These are phyloP conservation scores for Stenichneumon culpator DNA, from an alignment of 2,888 invertebrate genomes.

Conservation along the genomic window DNA sequence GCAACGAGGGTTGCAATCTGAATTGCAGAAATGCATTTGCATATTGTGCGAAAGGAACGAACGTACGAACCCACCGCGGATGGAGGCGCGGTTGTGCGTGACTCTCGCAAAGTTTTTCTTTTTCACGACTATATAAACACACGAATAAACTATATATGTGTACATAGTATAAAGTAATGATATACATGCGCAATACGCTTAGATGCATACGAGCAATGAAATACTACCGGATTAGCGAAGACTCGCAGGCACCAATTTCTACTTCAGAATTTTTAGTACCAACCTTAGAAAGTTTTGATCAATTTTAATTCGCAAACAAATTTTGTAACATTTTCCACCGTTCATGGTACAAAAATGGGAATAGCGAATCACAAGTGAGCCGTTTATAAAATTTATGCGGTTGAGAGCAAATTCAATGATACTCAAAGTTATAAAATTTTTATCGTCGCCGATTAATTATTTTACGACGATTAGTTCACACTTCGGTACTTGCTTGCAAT, in stretches of 20 bases:
- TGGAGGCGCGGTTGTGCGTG: constrained; percentile 50
- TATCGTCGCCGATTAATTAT: background rate
- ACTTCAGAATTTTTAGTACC: background rate
- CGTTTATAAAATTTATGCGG: background rate
- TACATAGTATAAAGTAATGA: background rate
- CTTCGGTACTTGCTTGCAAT: no score
- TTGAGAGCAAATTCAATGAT: background rate
- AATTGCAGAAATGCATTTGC: constrained; percentile 63
- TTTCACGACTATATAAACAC: constrained; percentile 15
- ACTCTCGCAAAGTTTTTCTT: constrained; percentile 4
- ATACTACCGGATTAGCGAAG: constrained; percentile 45
- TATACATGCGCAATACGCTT: background rate
- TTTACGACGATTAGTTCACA: background rate
- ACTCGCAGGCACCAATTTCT: background rate
- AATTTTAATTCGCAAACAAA: background rate
- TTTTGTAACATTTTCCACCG: background rate
- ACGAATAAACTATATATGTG: background rate
- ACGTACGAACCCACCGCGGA: constrained; percentile 9
- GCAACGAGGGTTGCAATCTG: constrained; percentile 34
- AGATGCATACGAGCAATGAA: constrained; percentile 34
- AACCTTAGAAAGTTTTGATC: background rate
- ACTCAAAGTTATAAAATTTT: background rate
- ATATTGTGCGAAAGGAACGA: constrained; percentile 55
- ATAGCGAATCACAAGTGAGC: background rate
- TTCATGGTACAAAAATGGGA: background rate